Conservation (phyloP, 2,797 vertebrate species). For the Gadopsis bispinosus region DNA sequence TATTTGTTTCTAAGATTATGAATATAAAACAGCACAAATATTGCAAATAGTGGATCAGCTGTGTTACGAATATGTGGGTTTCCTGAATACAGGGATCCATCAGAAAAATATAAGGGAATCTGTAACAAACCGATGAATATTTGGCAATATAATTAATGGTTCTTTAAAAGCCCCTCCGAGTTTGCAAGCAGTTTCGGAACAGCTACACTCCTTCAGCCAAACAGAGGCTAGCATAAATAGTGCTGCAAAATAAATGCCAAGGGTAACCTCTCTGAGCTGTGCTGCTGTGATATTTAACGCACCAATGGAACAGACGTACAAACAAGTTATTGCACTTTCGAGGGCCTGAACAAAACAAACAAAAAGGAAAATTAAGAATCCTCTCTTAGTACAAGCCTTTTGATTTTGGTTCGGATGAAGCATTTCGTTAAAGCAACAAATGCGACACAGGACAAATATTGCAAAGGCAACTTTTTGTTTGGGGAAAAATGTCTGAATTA, state of each 20-base stretch:
- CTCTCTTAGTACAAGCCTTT: neutral
- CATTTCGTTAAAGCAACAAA: neutral
- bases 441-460: neutral
- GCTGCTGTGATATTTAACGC: slow-evolving; percentile 36
- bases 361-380: neutral
- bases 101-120: neutral
- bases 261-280: slow-evolving; percentile 33
- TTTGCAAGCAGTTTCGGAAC: slow-evolving; percentile 1
- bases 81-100: neutral
- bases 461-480: no score
- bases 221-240: slow-evolving; percentile 28
- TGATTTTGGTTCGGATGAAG: neutral
- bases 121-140: neutral
- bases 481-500: neutral
- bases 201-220: neutral
- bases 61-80: neutral
- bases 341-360: neutral
- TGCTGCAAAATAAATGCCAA: slow-evolving; percentile 16
- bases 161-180: neutral
- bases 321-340: slow-evolving; percentile 1
- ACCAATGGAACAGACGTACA: slow-evolving; percentile 14
- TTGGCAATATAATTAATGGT: neutral
- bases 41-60: slow-evolving; percentile 15
- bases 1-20: slow-evolving; percentile 27
- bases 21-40: slow-evolving; percentile 43